A percentile compares a stretch with the other conserved stretches of the same genome.
These are phyloP conservation scores for Cephalopholis sonnerati DNA, from an alignment of 2,113 vertebrate genomes.

Conservation along the genomic window DNA sequence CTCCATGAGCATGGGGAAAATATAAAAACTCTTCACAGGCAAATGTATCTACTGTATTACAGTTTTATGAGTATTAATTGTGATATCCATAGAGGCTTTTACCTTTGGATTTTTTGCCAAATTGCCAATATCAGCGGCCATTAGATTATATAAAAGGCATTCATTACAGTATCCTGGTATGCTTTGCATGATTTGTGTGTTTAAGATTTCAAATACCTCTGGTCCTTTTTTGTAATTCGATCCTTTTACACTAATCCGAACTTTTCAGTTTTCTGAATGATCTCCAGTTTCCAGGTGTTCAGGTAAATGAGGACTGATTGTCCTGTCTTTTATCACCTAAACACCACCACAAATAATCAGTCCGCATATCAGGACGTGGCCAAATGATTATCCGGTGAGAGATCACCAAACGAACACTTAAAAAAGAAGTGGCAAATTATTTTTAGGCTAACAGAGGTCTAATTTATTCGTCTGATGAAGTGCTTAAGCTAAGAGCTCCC, in stretches of 20 bases:
- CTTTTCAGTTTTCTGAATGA: background rate
- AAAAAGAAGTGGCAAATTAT: slow-evolving; percentile 78
- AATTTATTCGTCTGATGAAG: slow-evolving; percentile 88
- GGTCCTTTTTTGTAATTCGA: background rate
- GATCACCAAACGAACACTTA: slow-evolving; percentile 75
- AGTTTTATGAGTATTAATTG: background rate
- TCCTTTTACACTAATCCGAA: background rate
- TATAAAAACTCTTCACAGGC: background rate
- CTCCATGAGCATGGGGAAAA: background rate
- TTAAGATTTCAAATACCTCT: slow-evolving; percentile 1
- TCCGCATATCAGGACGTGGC: slow-evolving; percentile 28
- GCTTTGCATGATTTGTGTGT: background rate
- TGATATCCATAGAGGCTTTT: background rate
- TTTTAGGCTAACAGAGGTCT: slow-evolving; percentile 85
- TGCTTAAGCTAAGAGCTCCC: slow-evolving; percentile 87
- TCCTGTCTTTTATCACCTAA: slow-evolving; percentile 17
- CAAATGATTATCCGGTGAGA: slow-evolving; percentile 53
- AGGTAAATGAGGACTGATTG: slow-evolving; percentile 15
- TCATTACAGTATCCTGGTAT: background rate
- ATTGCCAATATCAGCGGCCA: background rate
- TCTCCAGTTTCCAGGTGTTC: background rate
- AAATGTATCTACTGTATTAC: slow-evolving; percentile 1
- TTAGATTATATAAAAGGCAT: slow-evolving; percentile 1
- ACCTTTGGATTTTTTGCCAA: background rate
- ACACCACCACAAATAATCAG: slow-evolving; percentile 38